Conservation (phyloP, 92 coral and sea anemone species). For the Parazoanthus swiftii region DNA sequence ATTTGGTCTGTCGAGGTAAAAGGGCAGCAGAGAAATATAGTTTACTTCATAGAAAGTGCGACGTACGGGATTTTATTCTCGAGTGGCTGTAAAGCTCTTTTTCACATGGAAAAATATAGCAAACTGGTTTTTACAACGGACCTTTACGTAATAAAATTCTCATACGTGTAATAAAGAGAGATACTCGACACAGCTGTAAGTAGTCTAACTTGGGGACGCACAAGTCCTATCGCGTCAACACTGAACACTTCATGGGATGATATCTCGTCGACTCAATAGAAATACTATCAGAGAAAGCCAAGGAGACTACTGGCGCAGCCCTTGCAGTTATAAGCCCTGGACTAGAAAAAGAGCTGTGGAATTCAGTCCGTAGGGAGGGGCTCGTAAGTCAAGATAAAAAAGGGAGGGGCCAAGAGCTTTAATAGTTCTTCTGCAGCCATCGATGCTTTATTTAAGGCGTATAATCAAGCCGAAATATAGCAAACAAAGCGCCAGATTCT, state of each 20-base stretch:
- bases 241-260: constrained; percentile 57
- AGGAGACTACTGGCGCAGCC: constrained; percentile 37
- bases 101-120: too few relatives aligned
- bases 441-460: constrained; percentile 54
- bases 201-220: constrained; percentile 27
- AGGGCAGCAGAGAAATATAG: too few relatives aligned
- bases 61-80: too few relatives aligned
- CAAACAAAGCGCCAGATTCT: constrained; percentile 61
- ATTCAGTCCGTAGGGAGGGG: constrained; percentile 11
- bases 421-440: constrained; percentile 40
- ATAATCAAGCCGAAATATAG: constrained; percentile 53
- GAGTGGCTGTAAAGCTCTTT: too few relatives aligned
- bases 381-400: neutral
- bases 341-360: constrained; percentile 43
- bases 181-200: neutral
- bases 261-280: constrained; percentile 52
- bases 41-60: too few relatives aligned
- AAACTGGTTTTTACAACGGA: too few relatives aligned
- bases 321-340: constrained; percentile 54
- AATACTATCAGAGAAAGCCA: constrained; percentile 47
- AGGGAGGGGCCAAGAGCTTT: constrained; percentile 23
- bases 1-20: too few relatives aligned
- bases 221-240: constrained; percentile 47
- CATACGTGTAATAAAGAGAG: too few relatives aligned
- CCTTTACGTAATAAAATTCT: neutral